phyloP scores from a whole-genome alignment of 2,113 vertebrate species.

The Scytalopus superciliaris region DNA sequence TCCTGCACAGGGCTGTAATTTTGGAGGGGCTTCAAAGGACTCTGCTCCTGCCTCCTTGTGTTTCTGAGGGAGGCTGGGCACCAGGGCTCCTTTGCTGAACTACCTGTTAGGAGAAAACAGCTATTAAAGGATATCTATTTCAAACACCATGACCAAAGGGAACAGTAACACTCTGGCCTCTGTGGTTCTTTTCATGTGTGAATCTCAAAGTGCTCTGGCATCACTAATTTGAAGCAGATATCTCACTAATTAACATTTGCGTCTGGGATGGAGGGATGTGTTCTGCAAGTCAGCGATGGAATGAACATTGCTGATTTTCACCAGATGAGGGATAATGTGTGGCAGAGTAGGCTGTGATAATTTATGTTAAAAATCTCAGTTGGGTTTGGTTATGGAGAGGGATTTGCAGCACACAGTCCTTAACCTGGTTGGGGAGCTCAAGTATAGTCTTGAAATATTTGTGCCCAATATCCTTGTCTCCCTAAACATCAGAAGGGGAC shows the following conservation, averaged over 20 bases:
- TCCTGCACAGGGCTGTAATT: not conserved
- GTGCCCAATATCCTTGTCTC: not conserved
- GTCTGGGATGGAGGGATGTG: not conserved
- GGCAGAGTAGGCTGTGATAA: not conserved
- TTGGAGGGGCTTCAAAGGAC: conserved; percentile 2
- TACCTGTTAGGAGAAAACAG: not conserved
- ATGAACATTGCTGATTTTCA: not conserved
- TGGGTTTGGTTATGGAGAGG: not conserved
- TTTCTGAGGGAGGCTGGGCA: not conserved
- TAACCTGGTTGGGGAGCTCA: not conserved
- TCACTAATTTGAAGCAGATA: conserved; percentile 43
- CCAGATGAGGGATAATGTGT: not conserved
- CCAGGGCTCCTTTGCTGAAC: not conserved
- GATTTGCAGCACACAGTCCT: not conserved
- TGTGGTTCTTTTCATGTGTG: not conserved
- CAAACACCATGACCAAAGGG: conserved; percentile 16
- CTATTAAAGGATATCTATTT: not conserved
- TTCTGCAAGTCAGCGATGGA: not conserved
- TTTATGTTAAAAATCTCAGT: not conserved
- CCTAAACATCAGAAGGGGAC: not conserved
- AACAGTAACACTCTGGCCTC: not conserved
- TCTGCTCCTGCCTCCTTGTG: not conserved
- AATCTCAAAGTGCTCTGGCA: not conserved
- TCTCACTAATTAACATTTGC: conserved; percentile 30
- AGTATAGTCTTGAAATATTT: not conserved